A percentile compares a stretch with the other conserved stretches of the same genome.
Conservation (phyloP, 1,140 invertebrate species). For the Pteromalus puparum region DNA sequence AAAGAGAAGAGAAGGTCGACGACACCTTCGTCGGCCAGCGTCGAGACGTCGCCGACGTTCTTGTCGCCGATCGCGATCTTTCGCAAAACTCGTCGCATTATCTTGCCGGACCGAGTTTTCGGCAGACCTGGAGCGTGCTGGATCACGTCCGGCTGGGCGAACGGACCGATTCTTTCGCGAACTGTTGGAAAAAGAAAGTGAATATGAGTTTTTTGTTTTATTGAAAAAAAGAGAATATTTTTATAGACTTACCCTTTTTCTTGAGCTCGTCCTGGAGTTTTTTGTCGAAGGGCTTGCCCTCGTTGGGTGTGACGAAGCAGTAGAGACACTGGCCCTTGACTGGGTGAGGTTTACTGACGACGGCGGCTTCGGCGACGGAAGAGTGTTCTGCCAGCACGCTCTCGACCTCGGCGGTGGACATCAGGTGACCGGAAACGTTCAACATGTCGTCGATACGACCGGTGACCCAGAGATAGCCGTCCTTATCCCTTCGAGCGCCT, state of each 20-base stretch:
- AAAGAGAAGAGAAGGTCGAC: conserved; percentile 87
- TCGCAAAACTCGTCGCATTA: conserved; percentile 95
- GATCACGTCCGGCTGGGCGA: conserved; percentile 96
- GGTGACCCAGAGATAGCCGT: conserved; percentile 98
- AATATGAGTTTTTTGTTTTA: conserved; percentile 47
- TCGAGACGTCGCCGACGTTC: conserved; percentile 94
- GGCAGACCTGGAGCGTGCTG: conserved; percentile 94
- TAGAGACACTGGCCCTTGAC: conserved; percentile 98
- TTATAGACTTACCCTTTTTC: conserved; percentile 76
- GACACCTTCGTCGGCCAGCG: conserved; percentile 91
- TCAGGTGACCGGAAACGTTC: conserved; percentile 97
- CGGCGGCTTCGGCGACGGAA: conserved; percentile 93
- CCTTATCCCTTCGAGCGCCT: conserved; percentile 92
- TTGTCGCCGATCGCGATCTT: conserved; percentile 93
- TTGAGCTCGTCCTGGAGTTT: conserved; percentile 86
- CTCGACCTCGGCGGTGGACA: conserved; percentile 98
- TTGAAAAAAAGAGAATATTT: not conserved
- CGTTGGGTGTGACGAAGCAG: conserved; percentile 94
- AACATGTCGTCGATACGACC: conserved; percentile 98
- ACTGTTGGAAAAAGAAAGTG: conserved; percentile 75
- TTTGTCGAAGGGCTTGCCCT: conserved; percentile 83
- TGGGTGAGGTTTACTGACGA: conserved; percentile 93
- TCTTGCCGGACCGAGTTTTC: conserved; percentile 98
- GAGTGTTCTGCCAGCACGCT: conserved; percentile 90
- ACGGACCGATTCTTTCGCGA: conserved; percentile 94